phyloP scores from a whole-genome alignment of 92 coral and sea anemone genomes.

The Plumapathes pennacea region DNA sequence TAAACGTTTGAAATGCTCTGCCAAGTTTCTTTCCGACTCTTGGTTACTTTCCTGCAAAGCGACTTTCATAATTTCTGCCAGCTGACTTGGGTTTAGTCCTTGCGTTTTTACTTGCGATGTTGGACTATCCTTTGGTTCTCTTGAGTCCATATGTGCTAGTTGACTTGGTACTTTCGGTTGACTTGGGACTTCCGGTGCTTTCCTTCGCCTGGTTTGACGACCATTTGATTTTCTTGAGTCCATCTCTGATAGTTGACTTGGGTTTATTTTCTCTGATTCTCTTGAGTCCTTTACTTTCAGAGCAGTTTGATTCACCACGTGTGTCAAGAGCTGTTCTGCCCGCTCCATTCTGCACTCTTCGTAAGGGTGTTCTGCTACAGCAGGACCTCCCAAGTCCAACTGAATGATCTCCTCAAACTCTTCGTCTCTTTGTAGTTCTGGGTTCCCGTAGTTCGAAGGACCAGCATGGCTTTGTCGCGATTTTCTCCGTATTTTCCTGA shows the following conservation, averaged over 20 bases:
- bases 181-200: background rate
- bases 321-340: too few species aligned
- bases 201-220: too few species aligned
- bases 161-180: background rate
- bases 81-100: too few species aligned
- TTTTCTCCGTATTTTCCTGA: slow-evolving; percentile 26
- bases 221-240: too few species aligned
- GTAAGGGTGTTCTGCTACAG: background rate
- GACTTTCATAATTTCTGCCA: slow-evolving; percentile 2
- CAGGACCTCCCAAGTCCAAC: too few species aligned
- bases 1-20: slow-evolving; percentile 8
- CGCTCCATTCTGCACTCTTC: too few species aligned
- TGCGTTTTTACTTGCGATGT: too few species aligned
- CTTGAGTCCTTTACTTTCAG: background rate
- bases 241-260: too few species aligned
- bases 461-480: slow-evolving; percentile 2
- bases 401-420: background rate
- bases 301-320: background rate
- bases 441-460: background rate
- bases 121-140: slow-evolving; percentile 3
- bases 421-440: slow-evolving; percentile 10
- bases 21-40: slow-evolving; percentile 18
- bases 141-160: background rate
- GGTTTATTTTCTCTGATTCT: background rate
- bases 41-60: slow-evolving; percentile 11